Percentiles rank a stretch among this genome's conserved stretches.
phyloP scores from a whole-genome alignment of 1,140 invertebrate species.

The Lethocerus indicus region DNA sequence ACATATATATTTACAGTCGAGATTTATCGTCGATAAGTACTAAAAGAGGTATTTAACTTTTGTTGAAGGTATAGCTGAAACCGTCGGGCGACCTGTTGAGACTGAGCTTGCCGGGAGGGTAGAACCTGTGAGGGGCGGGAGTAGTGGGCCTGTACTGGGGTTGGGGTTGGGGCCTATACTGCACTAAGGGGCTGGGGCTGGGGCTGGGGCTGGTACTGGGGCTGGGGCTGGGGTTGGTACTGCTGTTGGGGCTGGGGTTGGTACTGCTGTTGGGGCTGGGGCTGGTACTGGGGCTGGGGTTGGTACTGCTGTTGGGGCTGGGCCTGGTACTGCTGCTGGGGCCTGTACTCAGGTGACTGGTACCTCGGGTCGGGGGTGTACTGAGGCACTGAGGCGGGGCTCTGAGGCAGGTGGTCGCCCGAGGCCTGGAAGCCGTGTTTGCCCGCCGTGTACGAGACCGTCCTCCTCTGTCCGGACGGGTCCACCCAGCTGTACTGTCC shows the following conservation, averaged over 20 bases:
- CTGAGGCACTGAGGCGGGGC: slow-evolving; percentile 36
- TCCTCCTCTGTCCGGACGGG: slow-evolving; percentile 59
- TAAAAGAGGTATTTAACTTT: slow-evolving; percentile 25
- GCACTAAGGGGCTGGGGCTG: slow-evolving; percentile 8
- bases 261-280: slow-evolving; percentile 30
- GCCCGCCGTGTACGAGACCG: slow-evolving; percentile 59
- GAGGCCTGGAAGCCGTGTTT: slow-evolving; percentile 59
- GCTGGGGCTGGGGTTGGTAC: slow-evolving; percentile 37
- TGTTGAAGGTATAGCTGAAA: slow-evolving; percentile 64
- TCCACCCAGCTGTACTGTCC: slow-evolving; percentile 78
- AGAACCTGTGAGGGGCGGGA: slow-evolving; percentile 48
- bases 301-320: slow-evolving; percentile 9
- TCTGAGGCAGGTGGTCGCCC: slow-evolving; percentile 59
- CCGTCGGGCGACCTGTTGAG: slow-evolving; percentile 70
- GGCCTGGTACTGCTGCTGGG: slow-evolving; percentile 11
- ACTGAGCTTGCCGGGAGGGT: slow-evolving; percentile 62
- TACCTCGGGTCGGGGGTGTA: slow-evolving; percentile 19
- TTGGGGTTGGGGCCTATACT: slow-evolving; percentile 16
- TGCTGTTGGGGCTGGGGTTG: slow-evolving; percentile 25
- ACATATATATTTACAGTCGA: too few relatives aligned
- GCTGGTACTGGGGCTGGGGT: slow-evolving; percentile 1
- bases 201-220: slow-evolving; percentile 17
- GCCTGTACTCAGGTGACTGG: slow-evolving; percentile 16
- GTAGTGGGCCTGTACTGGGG: slow-evolving; percentile 31
- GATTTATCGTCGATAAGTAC: too few relatives aligned